phyloP scores from a whole-genome alignment of 2,888 invertebrate species.

The Rhogogaster chlorosoma region DNA sequence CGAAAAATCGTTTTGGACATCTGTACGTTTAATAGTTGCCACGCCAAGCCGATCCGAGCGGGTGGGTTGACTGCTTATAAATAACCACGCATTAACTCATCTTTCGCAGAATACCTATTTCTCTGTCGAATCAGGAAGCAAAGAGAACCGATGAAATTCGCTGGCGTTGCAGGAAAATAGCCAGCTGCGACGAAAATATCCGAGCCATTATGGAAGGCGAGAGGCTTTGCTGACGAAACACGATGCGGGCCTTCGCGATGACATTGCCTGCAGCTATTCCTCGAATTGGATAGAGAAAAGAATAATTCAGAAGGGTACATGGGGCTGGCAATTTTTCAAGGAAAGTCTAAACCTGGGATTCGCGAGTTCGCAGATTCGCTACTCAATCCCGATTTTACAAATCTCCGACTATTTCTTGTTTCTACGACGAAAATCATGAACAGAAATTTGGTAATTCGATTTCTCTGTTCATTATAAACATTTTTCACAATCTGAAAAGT shows the following conservation, averaged over 20 bases:
- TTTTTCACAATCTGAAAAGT: too few species aligned
- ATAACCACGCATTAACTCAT: conserved; percentile 20
- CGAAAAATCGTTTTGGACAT: background rate
- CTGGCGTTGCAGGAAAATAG: conserved; percentile 14
- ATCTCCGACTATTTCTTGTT: too few species aligned
- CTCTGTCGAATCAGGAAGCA: conserved; percentile 33
- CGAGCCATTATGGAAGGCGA: background rate
- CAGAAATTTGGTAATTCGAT: too few species aligned
- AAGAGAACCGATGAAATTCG: conserved; percentile 29
- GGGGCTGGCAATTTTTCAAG: background rate
- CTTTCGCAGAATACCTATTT: conserved; percentile 28
- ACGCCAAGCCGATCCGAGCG: background rate
- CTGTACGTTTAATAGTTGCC: background rate
- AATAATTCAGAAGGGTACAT: background rate
- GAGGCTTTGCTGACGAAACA: background rate
- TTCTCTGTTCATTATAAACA: too few species aligned
- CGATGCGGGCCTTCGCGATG: background rate
- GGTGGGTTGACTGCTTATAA: background rate
- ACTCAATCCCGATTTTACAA: too few species aligned
- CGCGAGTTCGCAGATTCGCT: too few species aligned
- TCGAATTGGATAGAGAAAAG: background rate
- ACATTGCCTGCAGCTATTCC: background rate
- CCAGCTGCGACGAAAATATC: conserved; percentile 18
- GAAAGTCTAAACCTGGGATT: background rate
- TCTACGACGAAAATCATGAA: too few species aligned